Evolutionary conservation across 1,140 invertebrate species (phyloP), one percentile per base, ranked within the genome.

Genomic region (Physella acuta): DNA sequence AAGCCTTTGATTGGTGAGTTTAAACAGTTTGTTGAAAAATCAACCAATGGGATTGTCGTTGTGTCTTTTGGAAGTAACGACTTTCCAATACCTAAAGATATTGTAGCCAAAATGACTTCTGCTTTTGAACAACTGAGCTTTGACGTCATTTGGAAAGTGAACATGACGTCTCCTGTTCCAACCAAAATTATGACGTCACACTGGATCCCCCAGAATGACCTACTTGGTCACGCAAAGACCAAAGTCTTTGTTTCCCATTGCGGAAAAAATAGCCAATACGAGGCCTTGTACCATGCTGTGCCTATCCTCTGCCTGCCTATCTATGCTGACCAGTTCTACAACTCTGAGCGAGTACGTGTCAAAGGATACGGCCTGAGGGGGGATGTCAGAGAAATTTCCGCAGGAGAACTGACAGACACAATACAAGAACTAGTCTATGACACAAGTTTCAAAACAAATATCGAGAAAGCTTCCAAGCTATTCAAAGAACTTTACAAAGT

Each of bases 41-140:
- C 51, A 5, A 37, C 37, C n/a, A 31, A 72, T 24, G 73, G 75
- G 16, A 60, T 72, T 34, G 61, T 75, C 16, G 28, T 76, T 44
- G 70, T 73, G 1, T 68, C 73, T 16, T 75, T 74, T 66, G 75
- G 75, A 44, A 74, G 60, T 53, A 8, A 49, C 17, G 14, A 66
- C 31, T 33, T 61, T 26, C 66, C 36, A 8, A 49, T 63, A 3
- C 64, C 63, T 28, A 37, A 58, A 51, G 26, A 59, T 37, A 28
- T 71, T 14, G 53, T 51, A 39, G 53, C 58, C 28, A 71, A 71
- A 53, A 39, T 75, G 14, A 34, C 73, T 49, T n/a, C 37, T 3
- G 70, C 39, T 16, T 37, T 64, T 16, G 44, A 55, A 4, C 55
- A 31, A 26, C 36, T 61, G 39, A 60, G 61, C 14, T 11, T 63